Evolutionary conservation across 2,797 vertebrate species (phyloP).

Genomic region (Eurystomus glaucurus): DNA sequence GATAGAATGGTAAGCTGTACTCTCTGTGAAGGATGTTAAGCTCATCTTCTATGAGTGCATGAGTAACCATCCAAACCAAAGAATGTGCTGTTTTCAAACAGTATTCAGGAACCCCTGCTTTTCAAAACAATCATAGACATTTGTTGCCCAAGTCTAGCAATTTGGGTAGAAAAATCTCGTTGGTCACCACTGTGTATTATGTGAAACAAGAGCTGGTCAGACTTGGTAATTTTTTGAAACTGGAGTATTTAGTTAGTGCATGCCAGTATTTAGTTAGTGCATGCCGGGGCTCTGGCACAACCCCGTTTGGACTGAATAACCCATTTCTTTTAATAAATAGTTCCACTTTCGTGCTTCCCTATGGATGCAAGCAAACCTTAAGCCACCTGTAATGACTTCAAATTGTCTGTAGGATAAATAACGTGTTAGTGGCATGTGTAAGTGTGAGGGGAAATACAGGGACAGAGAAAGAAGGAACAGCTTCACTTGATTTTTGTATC

Average conservation of each 20-base stretch:
- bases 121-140: background rate
- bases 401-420: background rate
- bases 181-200: background rate
- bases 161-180: background rate
- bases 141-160: background rate
- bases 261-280: background rate
- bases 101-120: background rate
- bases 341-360: fast-evolving
- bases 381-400: background rate
- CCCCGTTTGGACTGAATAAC: background rate
- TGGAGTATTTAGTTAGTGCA: background rate
- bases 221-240: background rate
- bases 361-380: background rate
- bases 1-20: background rate
- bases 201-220: background rate
- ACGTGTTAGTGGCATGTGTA: background rate
- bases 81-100: background rate
- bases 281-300: background rate
- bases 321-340: background rate
- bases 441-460: background rate
- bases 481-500: background rate
- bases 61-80: background rate
- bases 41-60: background rate
- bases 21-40: background rate
- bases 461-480: background rate